Conservation (phyloP, 2,888 invertebrate genomes). For the Cryptops parisi region DNA sequence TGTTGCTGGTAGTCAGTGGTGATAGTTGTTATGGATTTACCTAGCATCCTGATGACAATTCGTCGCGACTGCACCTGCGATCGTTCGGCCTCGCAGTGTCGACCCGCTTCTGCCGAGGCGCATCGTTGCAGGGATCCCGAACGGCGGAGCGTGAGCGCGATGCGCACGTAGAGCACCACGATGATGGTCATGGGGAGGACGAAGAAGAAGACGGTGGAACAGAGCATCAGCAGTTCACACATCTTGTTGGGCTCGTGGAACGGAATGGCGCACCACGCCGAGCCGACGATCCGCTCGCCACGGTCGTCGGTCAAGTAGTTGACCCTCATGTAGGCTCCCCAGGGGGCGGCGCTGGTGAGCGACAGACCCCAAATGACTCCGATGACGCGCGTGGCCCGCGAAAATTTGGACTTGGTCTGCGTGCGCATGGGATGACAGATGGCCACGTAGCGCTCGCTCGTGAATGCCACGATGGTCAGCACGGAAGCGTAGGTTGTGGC, state of each 20-base stretch:
- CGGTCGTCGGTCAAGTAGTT: conserved; percentile 24
- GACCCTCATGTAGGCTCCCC: conserved; percentile 26
- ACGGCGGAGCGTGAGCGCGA: conserved; percentile 26
- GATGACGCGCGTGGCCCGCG: conserved; percentile 31
- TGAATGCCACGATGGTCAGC: conserved; percentile 37
- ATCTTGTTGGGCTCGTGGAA: conserved; percentile 25
- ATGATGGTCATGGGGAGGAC: conserved; percentile 35
- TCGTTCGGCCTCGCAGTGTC: conserved; percentile 25
- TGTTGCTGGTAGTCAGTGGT: too few relatives aligned
- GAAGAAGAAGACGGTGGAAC: conserved; percentile 36
- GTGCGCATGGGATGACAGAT: conserved; percentile 34
- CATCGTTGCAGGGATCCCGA: conserved; percentile 21
- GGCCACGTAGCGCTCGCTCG: conserved; percentile 32
- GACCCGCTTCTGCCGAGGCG: conserved; percentile 18
- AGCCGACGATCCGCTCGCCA: conserved; percentile 23
- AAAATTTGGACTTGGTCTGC: conserved; percentile 26
- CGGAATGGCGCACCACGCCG: conserved; percentile 30
- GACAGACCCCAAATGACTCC: conserved; percentile 33
- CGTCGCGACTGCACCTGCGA: conserved; percentile 28
- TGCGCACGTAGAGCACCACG: conserved; percentile 31
- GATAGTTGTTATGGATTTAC: too few relatives aligned
- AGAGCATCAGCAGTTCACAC: conserved; percentile 29
- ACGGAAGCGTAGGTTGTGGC: conserved; percentile 36
- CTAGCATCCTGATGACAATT: conserved; percentile 31
- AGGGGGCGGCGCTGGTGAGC: conserved; percentile 30